Evolutionary conservation across 2,797 vertebrate genomes (phyloP), one percentile per base, ranked within the genome.

Genomic region (Phyllotis vaccarum): DNA sequence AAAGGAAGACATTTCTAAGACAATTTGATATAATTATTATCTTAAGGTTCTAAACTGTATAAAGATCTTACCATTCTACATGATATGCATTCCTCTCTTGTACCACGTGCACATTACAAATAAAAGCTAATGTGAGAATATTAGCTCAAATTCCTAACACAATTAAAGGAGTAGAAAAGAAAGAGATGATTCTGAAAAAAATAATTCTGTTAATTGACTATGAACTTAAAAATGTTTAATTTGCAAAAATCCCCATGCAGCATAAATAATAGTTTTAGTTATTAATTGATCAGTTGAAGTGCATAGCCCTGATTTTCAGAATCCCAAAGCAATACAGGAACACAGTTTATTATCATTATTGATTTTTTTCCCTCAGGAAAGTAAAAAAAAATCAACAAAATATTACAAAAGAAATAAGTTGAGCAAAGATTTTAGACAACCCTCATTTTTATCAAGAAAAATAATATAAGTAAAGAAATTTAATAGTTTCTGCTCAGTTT

Each of bases 141-240:
- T 94, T 81, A 89, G 54, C 27, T 96, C 29, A 92, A 86, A 64
- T 74, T 88, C 4, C 90, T 37, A 80, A 62, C 37, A 90, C 31
- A 93, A 91, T 16, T 46, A 80, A 89, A 87, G 12, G 7, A 95
- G 16, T 31, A 29, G 74, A 11, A 86, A 21, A 85, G 8, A 91
- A 72, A 94, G 27, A 90, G 70, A 87, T 78, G 46, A 2, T 1
- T 21, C 49, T 79, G n/a, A n/a, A 31, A 70, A 78, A 56, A 85
- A 89, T 34, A 64, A 87, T 64, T 89, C 6, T 66, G 5, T 62
- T 78, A 87, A 76, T 76, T 49, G 70, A 60, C 31, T 90, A 58
- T 90, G 68, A 91, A 78, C 27, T 76, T 22, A 92, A 80, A 83
- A 66, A 70, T 66, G 3, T 86, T 94, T 95, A 94, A 86, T 87